phyloP scores from a whole-genome alignment of 2,888 invertebrate genomes.

The Cantharis flavilabris region DNA sequence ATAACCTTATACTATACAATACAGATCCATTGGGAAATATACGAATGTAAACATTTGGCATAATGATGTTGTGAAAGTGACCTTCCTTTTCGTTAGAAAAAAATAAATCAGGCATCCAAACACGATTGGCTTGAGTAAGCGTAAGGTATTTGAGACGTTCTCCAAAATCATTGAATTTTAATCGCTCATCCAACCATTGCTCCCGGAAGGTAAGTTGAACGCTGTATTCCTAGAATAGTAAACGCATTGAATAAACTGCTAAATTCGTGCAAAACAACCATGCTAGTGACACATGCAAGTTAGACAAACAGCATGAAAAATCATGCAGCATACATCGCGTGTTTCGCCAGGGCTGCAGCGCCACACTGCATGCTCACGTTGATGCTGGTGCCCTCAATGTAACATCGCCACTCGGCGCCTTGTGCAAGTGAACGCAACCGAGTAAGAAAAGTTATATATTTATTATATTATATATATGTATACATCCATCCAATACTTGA shows the following conservation, averaged over 20 bases:
- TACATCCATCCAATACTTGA: slow-evolving; percentile 52
- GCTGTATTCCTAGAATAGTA: slow-evolving; percentile 87
- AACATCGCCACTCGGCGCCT: slow-evolving; percentile 47
- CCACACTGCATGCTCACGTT: slow-evolving; percentile 52
- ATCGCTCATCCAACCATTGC: slow-evolving; percentile 93
- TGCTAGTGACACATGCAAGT: slow-evolving; percentile 35
- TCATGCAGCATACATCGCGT: slow-evolving; percentile 38
- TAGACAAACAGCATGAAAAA: slow-evolving; percentile 22
- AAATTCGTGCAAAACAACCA: slow-evolving; percentile 19
- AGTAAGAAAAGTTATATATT: slow-evolving; percentile 30
- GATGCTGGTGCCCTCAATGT: slow-evolving; percentile 57
- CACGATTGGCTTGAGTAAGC: slow-evolving; percentile 89
- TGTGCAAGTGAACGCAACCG: slow-evolving; percentile 51
- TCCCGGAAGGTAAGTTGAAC: slow-evolving; percentile 97
- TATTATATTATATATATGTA: slow-evolving; percentile 29
- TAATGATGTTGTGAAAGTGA: slow-evolving; percentile 95
- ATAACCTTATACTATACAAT: slow-evolving; percentile 88
- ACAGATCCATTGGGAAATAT: slow-evolving; percentile 95
- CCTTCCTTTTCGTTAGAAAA: slow-evolving; percentile 98
- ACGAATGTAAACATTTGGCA: slow-evolving; percentile 96
- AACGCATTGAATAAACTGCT: slow-evolving; percentile 28
- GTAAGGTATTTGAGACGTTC: slow-evolving; percentile 90
- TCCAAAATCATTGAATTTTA: slow-evolving; percentile 86
- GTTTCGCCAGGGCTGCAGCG: slow-evolving; percentile 46
- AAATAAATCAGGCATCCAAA: slow-evolving; percentile 99